Evolutionary conservation across 1,140 invertebrate genomes (phyloP).

Genomic region (Cyclina sinensis): DNA sequence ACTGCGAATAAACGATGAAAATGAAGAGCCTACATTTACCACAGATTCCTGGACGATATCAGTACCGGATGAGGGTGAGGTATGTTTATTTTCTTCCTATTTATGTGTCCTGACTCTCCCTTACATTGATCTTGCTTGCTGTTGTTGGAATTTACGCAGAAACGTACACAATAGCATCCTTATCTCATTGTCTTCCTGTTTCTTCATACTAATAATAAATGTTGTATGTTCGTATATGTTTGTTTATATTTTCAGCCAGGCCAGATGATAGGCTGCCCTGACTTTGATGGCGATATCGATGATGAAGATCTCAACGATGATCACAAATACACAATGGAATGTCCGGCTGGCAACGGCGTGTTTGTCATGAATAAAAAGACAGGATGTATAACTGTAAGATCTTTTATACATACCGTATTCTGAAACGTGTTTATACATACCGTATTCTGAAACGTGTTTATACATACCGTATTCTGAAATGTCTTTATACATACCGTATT

Average conservation of each 20-base stretch:
- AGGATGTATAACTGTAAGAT: conserved; percentile 50
- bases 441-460: too few relatives aligned
- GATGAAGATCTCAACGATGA: conserved; percentile 38
- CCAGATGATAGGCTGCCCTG: conserved; percentile 24
- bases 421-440: too few relatives aligned
- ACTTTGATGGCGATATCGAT: conserved; percentile 7
- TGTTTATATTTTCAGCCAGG: conserved; percentile 37
- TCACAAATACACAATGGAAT: conserved; percentile 52
- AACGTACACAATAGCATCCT: too few relatives aligned
- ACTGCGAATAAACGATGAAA: conserved; percentile 50
- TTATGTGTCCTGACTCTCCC: too few relatives aligned
- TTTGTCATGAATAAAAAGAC: conserved; percentile 57
- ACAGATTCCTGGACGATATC: conserved; percentile 2
- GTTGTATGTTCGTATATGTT: not conserved
- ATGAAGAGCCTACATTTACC: conserved; percentile 44
- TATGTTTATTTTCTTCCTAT: conserved; percentile 27
- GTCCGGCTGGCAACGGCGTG: conserved; percentile 33
- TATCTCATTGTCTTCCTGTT: too few relatives aligned
- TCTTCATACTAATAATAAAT: too few relatives aligned
- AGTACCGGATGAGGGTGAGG: conserved; percentile 49
- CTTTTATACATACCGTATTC: too few relatives aligned
- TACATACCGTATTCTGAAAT: too few relatives aligned
- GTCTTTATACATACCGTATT: too few relatives aligned
- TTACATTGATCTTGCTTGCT: too few relatives aligned
- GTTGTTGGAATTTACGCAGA: too few relatives aligned